A percentile compares a stretch with the other conserved stretches of the same genome.
These are phyloP conservation scores for Dolichopus griseipennis DNA, from an alignment of 2,888 invertebrate genomes.

Conservation along the genomic window DNA sequence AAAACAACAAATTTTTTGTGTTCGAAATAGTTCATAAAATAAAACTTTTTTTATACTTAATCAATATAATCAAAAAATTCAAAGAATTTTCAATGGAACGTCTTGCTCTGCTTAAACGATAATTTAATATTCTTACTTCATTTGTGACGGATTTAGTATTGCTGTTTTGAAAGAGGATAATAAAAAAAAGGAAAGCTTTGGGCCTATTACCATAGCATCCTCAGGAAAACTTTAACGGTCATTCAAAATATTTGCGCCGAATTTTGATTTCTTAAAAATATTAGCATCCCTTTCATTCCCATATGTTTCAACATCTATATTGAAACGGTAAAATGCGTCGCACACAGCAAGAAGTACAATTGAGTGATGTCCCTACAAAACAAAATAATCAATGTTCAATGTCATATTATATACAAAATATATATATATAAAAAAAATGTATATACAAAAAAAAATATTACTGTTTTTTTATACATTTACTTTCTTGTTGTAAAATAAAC, in stretches of 20 bases:
- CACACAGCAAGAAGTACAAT: neutral
- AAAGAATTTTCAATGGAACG: constrained; percentile 5
- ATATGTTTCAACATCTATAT: neutral
- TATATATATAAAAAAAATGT: too few species aligned
- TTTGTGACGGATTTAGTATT: neutral
- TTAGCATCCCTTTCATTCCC: neutral
- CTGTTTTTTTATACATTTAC: neutral
- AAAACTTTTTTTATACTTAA: neutral
- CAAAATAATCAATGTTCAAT: neutral
- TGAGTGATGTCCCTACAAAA: neutral
- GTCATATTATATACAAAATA: too few species aligned
- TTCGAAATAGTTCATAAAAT: neutral
- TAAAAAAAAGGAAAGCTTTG: neutral
- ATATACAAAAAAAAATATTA: too few species aligned
- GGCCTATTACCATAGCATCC: neutral
- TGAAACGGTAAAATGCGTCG: too few species aligned
- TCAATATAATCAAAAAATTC: neutral
- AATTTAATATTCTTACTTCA: neutral
- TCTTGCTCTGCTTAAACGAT: neutral
- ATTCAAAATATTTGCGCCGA: neutral
- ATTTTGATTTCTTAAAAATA: neutral
- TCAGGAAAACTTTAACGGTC: neutral
- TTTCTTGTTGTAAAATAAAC: neutral
- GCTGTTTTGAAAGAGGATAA: neutral
- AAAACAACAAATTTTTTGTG: neutral